Base-by-base conservation (phyloP, 30 jellyfish, hydroid and myxozoan species). In the Mastigias papua region DNA sequence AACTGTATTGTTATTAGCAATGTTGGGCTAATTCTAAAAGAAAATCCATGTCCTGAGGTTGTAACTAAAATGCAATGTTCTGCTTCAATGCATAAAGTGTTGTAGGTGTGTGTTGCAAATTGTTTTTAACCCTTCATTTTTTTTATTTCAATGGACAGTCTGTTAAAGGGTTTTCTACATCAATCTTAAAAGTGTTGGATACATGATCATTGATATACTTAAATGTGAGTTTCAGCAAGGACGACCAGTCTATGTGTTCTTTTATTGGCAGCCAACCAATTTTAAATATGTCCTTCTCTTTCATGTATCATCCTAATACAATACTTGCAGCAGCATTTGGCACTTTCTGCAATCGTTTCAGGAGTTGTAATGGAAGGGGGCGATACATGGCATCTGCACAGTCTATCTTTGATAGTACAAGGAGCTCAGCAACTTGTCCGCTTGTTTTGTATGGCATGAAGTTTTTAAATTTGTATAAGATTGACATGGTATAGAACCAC, bases 311-410 rank as follows among this genome's bases (percentile, higher is more conserved):
- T 15, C 91, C 94, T 48, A 75, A 61, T 34, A 81, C 97, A 73
- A 80, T 80, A 34, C 90, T 70, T 48, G 94, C 94, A 81, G 92
- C 73, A 71, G 78, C 80, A 72, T 81, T 77, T 80, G 81, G 93
- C 27, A 89, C 69, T 37, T 78, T 54, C 64, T 87, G 96, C 86
- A 77, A 78, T 76, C 87, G 94, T 32, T 81, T 89, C 65, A 75
- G 87, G 77, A 75, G 93, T 57, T 50, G 89, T 50, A 61, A 48
- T 13, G 97, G 97, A 69, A 89, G 93, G 34, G 90, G 90, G 20
- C 89, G 86, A 81, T n/a, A 69, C 69, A 89, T 27, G 61, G 75
- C 97, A 74, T 79, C 86, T 67, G 83, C 85, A 49, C 68, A 80
- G 78, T 89, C 89, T 77, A 89, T 67, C 88, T 89, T 89, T 25